These are phyloP conservation scores for Lasioglossum marginatum DNA, from an alignment of 2,888 invertebrate species.

Conservation along the genomic window DNA sequence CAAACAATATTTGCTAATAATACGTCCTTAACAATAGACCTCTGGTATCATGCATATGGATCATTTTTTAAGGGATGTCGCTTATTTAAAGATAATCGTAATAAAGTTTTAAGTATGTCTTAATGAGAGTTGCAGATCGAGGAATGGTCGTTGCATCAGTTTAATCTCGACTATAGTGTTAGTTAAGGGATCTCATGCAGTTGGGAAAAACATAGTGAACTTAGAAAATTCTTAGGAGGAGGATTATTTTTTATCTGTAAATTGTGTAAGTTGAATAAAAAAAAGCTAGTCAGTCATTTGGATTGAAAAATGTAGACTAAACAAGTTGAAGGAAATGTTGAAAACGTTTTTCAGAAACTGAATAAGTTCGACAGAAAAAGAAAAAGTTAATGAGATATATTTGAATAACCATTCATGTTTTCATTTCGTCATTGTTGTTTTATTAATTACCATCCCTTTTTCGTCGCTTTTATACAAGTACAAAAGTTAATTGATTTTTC, in stretches of 20 bases:
- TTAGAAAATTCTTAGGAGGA: background rate
- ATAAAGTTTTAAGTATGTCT: constrained; percentile 65
- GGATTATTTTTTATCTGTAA: background rate
- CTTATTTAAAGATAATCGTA: constrained; percentile 13
- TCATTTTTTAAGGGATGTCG: background rate
- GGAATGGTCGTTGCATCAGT: constrained; percentile 25
- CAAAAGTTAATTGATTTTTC: constrained; percentile 1
- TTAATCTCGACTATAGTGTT: constrained; percentile 20
- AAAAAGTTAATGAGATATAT: constrained; percentile 9
- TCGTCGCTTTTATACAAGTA: constrained; percentile 15
- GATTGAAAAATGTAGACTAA: background rate
- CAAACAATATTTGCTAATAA: background rate
- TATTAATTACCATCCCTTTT: background rate
- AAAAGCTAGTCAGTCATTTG: background rate
- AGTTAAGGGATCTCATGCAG: background rate
- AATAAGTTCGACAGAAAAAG: background rate
- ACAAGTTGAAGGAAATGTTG: background rate
- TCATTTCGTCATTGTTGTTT: background rate
- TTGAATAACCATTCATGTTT: background rate
- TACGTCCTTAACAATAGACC: background rate
- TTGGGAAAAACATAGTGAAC: background rate
- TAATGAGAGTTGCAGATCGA: constrained; percentile 71
- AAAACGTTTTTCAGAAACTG: background rate
- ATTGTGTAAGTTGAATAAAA: background rate
- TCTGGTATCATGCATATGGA: background rate